phyloP scores from a whole-genome alignment of 1,140 invertebrate genomes.

The Drosophila ironensis region DNA sequence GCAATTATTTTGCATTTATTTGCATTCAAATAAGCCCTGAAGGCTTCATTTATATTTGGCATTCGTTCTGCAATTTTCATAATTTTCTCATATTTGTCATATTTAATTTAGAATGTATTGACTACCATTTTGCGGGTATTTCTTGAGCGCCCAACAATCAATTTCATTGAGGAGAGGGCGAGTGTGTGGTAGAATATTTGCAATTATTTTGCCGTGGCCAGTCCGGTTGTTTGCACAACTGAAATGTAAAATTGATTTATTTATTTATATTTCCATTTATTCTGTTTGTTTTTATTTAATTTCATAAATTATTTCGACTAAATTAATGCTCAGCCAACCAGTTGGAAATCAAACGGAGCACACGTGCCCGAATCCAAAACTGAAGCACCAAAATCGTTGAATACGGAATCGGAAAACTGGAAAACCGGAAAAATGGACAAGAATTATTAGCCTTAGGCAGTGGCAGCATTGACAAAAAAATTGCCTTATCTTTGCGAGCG shows the following conservation, averaged over 20 bases:
- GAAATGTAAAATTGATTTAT: constrained; percentile 73
- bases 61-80: too few relatives aligned
- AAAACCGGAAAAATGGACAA: constrained; percentile 6
- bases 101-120: too few relatives aligned
- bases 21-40: too few relatives aligned
- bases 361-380: too few relatives aligned
- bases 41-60: too few relatives aligned
- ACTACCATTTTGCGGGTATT: not conserved
- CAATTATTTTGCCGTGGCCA: constrained; percentile 23
- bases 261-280: constrained; percentile 56
- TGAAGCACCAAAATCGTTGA: constrained; percentile 22
- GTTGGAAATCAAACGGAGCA: not conserved
- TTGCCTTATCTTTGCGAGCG: constrained; percentile 37
- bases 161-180: not conserved
- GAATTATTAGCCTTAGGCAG: constrained; percentile 32
- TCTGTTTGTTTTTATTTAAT: constrained; percentile 65
- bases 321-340: constrained; percentile 50
- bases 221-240: constrained; percentile 33
- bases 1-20: too few relatives aligned
- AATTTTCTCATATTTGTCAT: not conserved
- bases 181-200: constrained; percentile 9
- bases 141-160: not conserved
- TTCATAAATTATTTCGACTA: constrained; percentile 68
- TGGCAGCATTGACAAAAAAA: not conserved
- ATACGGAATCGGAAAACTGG: too few relatives aligned